A percentile compares a stretch with the other conserved stretches of the same genome.
These are phyloP conservation scores for Craseonycteris thonglongyai DNA, from an alignment of 2,113 vertebrate genomes.

Conservation along the genomic window DNA sequence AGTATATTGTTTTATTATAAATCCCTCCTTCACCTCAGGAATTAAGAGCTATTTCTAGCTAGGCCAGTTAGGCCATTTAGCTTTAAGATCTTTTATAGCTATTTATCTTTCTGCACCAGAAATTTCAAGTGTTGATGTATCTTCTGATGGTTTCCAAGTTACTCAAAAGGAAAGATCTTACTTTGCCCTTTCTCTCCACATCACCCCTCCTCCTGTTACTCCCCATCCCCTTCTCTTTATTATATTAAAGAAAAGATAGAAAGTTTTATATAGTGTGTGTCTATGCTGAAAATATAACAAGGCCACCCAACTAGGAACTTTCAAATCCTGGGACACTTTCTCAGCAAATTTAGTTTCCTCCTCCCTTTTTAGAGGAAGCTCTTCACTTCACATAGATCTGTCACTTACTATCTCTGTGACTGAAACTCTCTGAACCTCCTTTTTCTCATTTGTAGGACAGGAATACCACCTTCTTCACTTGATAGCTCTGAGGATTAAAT, in stretches of 20 bases:
- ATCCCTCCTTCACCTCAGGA: neutral
- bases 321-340: neutral
- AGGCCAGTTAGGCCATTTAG: neutral
- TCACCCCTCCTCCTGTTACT: neutral
- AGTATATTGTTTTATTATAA: neutral
- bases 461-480: neutral
- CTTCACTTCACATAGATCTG: neutral
- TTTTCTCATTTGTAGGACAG: neutral
- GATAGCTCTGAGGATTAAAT: neutral
- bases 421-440: neutral
- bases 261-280: neutral
- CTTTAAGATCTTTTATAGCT: neutral
- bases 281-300: neutral
- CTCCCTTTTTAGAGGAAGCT: neutral
- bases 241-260: neutral
- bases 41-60: neutral
- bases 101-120: neutral
- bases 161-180: neutral
- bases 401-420: neutral
- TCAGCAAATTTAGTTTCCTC: neutral
- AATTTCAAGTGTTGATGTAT: neutral
- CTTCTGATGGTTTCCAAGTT: neutral
- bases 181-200: neutral
- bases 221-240: neutral
- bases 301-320: neutral